Evolutionary conservation across 2,797 vertebrate genomes (phyloP).

Genomic region (Siniperca obscura): DNA sequence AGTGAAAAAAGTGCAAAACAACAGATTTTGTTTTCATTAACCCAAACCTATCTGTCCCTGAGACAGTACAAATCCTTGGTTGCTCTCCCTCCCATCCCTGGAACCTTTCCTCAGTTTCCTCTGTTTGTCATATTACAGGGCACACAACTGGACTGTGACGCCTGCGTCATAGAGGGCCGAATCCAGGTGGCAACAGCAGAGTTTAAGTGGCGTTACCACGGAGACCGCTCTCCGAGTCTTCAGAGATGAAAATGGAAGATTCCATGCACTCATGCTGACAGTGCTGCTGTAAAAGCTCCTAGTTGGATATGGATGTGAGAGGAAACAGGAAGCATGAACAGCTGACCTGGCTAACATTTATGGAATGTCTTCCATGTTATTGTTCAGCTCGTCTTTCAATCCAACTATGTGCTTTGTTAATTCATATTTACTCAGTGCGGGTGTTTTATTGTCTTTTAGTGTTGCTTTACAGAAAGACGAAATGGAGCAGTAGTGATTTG

Average conservation of each 20-base stretch:
- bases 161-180: conserved; percentile 49
- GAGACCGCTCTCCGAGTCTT: conserved; percentile 35
- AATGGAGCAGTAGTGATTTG: conserved; percentile 25
- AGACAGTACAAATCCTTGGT: background rate
- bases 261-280: conserved; percentile 33
- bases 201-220: conserved; percentile 61
- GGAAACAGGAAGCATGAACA: conserved; percentile 28
- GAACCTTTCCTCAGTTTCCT: conserved; percentile 21
- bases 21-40: background rate
- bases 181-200: conserved; percentile 56
- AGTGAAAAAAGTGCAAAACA: background rate
- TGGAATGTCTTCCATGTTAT: conserved; percentile 26
- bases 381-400: conserved; percentile 16
- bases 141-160: conserved; percentile 48
- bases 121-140: conserved; percentile 3
- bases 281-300: conserved; percentile 29
- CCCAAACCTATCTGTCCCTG: background rate
- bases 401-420: background rate
- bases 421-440: background rate
- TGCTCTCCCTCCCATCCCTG: background rate
- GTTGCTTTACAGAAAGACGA: conserved; percentile 17
- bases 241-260: conserved; percentile 55
- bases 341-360: conserved; percentile 28
- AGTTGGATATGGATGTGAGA: conserved; percentile 10
- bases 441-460: conserved; percentile 6